Evolutionary conservation across 53 echinoderm and acorn worm species (phyloP), one percentile per base, ranked within the genome.

Genomic region (Mesocentrotus franciscanus): DNA sequence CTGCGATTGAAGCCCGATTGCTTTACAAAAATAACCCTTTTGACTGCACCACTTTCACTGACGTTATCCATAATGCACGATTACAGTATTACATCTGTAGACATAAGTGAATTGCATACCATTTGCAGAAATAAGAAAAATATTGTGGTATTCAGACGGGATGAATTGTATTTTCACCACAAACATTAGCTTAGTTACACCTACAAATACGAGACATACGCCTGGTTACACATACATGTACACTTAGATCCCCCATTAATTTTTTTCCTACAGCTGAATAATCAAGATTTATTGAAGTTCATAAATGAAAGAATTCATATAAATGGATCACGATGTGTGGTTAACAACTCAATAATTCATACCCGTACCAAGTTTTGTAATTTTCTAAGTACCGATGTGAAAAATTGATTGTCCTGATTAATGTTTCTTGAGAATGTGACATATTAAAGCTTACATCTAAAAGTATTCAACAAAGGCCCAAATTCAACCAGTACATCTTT

Each of bases 31-130:
- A 81, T 39, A 39, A 39, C 36, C 81, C 81, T 32, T 32, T 30
- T 74, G 74, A 74, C 81, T 42, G 22, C 12, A 42, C 42, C 42
- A 18, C 42, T 81, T 81, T 16, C 39, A 42, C 42, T 20, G 9
- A 39, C 33, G 81, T 81, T 27, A 81, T 81, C 81, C 81, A 8
- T 42, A 81, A 81, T 81, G 81, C 81, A 81, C 81, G 81, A 81
- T 81, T 42, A 81, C 39, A 39, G 42, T 10, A 42, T 81, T 33
- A 10, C 36, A 42, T 81, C 42, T 18, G 15, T 36, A 81, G 33
- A 81, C 39, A 39, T 18, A 17, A 81, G 42, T 76, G 33, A 76
- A 76, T 30, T 15, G 32, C 76, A 33, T 76, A 33, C 76, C 33
- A 30, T 27, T 76, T 76, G 76, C 76, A 76, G 30, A 76, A 30